Percentiles rank a stretch among this genome's conserved stretches.
Evolutionary conservation across 1,140 invertebrate species (phyloP).

Genomic region (Leptinotarsa undecemlineata): DNA sequence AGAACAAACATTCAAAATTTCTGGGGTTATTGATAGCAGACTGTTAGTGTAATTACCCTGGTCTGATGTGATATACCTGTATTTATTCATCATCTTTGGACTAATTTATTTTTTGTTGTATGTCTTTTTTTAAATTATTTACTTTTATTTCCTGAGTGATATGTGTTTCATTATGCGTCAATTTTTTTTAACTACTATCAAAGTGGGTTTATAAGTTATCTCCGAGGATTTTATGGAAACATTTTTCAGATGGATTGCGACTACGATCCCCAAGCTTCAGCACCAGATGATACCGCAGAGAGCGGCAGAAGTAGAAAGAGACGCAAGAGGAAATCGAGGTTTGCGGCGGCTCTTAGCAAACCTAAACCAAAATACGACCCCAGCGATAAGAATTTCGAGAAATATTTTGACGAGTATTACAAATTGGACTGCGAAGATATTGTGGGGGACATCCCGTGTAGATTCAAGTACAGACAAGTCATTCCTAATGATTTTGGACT

Average conservation of each 20-base stretch:
- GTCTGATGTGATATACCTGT: too few species aligned
- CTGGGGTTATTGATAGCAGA: too few species aligned
- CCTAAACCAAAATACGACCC: conserved; percentile 83
- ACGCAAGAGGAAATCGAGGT: conserved; percentile 67
- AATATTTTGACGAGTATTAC: conserved; percentile 95
- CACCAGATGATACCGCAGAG: conserved; percentile 63
- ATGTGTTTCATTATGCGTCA: too few species aligned
- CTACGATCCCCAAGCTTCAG: conserved; percentile 66
- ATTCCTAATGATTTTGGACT: conserved; percentile 90
- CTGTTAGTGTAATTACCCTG: too few species aligned
- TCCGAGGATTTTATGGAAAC: not conserved
- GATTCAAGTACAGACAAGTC: conserved; percentile 92
- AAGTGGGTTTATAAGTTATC: too few species aligned
- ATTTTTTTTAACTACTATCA: too few species aligned
- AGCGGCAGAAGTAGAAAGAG: conserved; percentile 64
- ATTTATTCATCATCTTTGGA: too few species aligned
- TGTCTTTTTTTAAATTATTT: too few species aligned
- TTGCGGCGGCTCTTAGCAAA: conserved; percentile 70
- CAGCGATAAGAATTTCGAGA: conserved; percentile 74
- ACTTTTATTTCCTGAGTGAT: too few species aligned
- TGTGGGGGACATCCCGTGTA: conserved; percentile 85
- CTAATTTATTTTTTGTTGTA: too few species aligned
- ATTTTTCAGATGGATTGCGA: conserved; percentile 82
- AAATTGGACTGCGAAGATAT: conserved; percentile 94
- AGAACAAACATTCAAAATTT: too few species aligned